Evolutionary conservation across 2,888 invertebrate genomes (phyloP), one percentile per base, ranked within the genome.

Genomic region (Temnothorax rugatulus): DNA sequence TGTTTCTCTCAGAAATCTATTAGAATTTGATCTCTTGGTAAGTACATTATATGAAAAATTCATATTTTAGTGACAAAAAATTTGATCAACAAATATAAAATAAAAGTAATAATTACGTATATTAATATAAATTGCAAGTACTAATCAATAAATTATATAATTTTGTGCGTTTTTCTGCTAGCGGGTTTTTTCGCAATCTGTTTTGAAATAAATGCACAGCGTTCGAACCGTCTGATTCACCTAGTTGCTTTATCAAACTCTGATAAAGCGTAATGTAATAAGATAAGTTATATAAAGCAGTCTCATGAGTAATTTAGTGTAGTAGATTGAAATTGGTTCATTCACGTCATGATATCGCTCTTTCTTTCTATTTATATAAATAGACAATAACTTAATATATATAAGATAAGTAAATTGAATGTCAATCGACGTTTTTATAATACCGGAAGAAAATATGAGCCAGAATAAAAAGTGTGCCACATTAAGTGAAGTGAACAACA

Each of bases 401-500:
- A 54, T 38, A 38, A 34, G 2, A 54, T 54, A 21, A n/a, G 9
- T 41, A 54, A 54, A 38, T 54, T 73, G 4, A 4, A 71, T n/a
- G n/a, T 71, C 9, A 54, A 21, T 54, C 18, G 15, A 68, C 34
- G 34, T 15, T 69, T 18, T 69, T 18, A 18, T 41, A 73, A 73
- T 7, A 57, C 1, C 4, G 15, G 25, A 52, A 50, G 25, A 50
- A 64, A 68, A 25, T 9, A 77, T 69, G 41, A 41, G 2, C 44
- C 29, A 54, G 2, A 44, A 69, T 2, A 44, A 71, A 34, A 34
- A 34, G 5, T 57, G 21, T n/a, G 4, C 1, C 4, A 57, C 13
- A 7, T 52, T 79, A 25, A 79, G 21, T 21, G 79, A 69, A 21
- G 87, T 94, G 2, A 94, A 93, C 52, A 74, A 89, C n/a, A 81